These are phyloP conservation scores for Platysternon megacephalum DNA, from an alignment of 2,113 vertebrate genomes.

Conservation along the genomic window DNA sequence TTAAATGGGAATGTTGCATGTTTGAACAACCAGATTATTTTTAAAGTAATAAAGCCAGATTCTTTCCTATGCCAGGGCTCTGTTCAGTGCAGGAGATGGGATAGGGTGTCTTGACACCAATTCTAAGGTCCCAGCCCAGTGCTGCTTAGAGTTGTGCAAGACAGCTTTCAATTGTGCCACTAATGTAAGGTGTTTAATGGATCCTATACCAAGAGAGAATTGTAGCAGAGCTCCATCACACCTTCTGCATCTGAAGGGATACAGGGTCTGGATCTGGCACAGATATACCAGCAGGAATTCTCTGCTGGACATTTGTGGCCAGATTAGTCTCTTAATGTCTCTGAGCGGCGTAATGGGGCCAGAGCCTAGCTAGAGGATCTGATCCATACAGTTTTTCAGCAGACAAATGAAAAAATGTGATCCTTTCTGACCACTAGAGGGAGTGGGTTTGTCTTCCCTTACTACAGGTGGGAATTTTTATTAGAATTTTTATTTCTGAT, in stretches of 20 bases:
- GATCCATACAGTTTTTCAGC: background rate
- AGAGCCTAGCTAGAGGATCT: background rate
- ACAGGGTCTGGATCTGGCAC: background rate
- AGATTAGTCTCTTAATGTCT: background rate
- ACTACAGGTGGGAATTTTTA: background rate
- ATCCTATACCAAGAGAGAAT: background rate
- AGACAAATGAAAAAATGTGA: background rate
- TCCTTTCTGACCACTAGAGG: background rate
- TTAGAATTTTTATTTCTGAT: background rate
- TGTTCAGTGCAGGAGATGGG: background rate
- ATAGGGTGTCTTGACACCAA: background rate
- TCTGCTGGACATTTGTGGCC: fast-evolving
- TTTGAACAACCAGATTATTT: background rate
- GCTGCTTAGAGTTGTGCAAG: background rate
- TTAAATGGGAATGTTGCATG: background rate
- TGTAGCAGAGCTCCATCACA: background rate
- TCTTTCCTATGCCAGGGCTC: background rate
- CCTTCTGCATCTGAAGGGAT: background rate
- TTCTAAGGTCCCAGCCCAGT: background rate
- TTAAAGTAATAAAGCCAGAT: background rate
- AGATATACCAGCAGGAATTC: background rate
- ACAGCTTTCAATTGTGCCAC: background rate
- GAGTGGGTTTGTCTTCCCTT: background rate
- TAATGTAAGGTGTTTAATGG: background rate
- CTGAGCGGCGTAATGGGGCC: background rate